Evolutionary conservation across 2,113 vertebrate genomes (phyloP).

Genomic region (Sisor rabdophorus): DNA sequence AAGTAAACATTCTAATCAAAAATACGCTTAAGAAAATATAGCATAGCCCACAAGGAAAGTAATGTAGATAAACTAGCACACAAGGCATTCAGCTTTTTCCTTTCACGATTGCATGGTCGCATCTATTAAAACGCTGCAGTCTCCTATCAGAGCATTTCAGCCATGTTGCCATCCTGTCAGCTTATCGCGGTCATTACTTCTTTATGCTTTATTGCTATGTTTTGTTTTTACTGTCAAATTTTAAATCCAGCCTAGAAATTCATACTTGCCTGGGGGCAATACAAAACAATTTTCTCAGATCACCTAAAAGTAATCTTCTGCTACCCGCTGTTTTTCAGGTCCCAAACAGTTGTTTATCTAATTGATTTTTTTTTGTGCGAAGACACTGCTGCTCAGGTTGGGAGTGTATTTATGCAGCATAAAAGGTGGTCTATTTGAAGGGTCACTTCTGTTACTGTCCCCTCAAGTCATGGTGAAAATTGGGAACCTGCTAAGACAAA

Average conservation of each 20-base stretch:
- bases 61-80: constrained; percentile 11
- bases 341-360: constrained; percentile 52
- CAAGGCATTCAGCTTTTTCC: not conserved
- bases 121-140: constrained; percentile 10
- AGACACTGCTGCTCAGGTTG: not conserved
- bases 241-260: constrained; percentile 37
- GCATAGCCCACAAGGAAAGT: not conserved
- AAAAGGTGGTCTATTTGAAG: constrained; percentile 48
- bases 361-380: constrained; percentile 15
- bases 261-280: constrained; percentile 54
- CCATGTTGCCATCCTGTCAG: not conserved
- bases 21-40: not conserved
- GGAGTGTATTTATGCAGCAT: constrained; percentile 49
- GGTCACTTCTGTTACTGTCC: constrained; percentile 53
- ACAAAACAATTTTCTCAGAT: constrained; percentile 62
- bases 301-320: constrained; percentile 59
- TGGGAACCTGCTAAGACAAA: constrained; percentile 38
- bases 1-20: too few species aligned
- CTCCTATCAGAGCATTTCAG: not conserved
- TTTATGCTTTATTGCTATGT: not conserved
- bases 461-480: constrained; percentile 47
- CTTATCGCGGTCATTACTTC: constrained; percentile 2
- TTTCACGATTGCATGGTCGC: not conserved
- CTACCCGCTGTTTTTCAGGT: constrained; percentile 48
- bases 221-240: not conserved